Evolutionary conservation across 2,113 vertebrate species (phyloP).

Genomic region (Hippocampus abdominalis): DNA sequence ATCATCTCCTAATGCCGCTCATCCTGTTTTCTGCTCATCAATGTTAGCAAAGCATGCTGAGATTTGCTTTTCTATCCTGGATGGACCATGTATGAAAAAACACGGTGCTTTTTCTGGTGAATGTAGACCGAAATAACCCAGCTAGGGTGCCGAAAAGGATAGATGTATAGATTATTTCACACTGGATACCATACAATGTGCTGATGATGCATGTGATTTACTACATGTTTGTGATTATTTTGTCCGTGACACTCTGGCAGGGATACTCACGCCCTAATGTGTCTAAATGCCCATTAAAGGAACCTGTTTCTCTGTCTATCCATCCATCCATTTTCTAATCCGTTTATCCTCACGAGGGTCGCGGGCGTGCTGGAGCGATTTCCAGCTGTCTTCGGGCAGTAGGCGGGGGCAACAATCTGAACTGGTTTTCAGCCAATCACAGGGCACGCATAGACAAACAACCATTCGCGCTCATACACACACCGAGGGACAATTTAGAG

Average conservation of each 20-base stretch:
- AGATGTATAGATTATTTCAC: conserved; percentile 27
- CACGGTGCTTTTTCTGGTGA: conserved; percentile 32
- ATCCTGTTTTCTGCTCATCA: conserved; percentile 71
- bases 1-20: conserved; percentile 67
- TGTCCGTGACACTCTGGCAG: neutral
- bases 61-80: conserved; percentile 65
- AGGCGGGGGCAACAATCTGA: no score
- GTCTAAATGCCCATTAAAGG: conserved; percentile 42
- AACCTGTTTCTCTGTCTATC: neutral
- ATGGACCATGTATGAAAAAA: conserved; percentile 48
- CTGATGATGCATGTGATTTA: neutral
- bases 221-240: neutral
- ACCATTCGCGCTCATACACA: no score
- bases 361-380: no score
- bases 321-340: no score
- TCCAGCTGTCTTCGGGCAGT: no score
- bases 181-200: neutral
- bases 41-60: conserved; percentile 50
- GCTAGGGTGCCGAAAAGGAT: conserved; percentile 23
- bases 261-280: conserved; percentile 7
- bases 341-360: no score
- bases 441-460: no score
- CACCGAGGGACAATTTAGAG: no score
- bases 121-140: conserved; percentile 45
- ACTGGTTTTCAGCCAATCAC: no score